Base-by-base conservation (phyloP, 2,113 vertebrate species). In the Uropsilus gracilis region DNA sequence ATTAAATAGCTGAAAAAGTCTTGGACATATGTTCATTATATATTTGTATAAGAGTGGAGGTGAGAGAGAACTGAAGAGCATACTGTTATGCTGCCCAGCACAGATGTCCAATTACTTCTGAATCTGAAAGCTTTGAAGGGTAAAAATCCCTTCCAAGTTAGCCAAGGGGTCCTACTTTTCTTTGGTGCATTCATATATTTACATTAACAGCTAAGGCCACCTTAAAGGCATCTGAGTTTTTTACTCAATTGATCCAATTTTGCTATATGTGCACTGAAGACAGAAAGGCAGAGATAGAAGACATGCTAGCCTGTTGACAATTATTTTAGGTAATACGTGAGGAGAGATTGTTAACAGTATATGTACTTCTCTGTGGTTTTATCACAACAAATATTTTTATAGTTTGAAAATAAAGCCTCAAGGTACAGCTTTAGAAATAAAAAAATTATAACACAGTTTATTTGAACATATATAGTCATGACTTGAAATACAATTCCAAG, bases 381-480 rank as follows among this genome's bases (percentile, higher is more conserved):
- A 24, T 9, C 83, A 9, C 17, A 81, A 76, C 30, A 91, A 53
- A 20, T 37, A 12, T 63, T 89, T 73, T 85, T 59, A 84, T 39
- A 69, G 48, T 72, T 46, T 86, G 53, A 53, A 92, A 16, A 88
- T 32, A 73, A 90, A 84, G 24, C 18, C 39, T 69, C 55, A 42
- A 85, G n/a, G 17, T 63, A 17, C 48, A 84, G 44, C 46, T 87
- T 88, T 66, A 0, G 77, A 91, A 77, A 66, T 17, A 77, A 85
- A 68, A 91, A 72, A 59, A 89, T 76, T 71, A 85, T n/a, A 86
- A 82, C 34, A 86, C 8, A 72, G 8, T 12, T 89, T 89, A 82
- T n/a, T 71, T 90, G 48, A 93, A 73, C 26, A 93, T 11, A 30
- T 76, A 85, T 91, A n/a, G n/a, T 80, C 85, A 89, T 53, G 30